Base-by-base conservation (phyloP, 35 echinoderm and acorn worm genomes). In the Ophioderma brevispina region DNA sequence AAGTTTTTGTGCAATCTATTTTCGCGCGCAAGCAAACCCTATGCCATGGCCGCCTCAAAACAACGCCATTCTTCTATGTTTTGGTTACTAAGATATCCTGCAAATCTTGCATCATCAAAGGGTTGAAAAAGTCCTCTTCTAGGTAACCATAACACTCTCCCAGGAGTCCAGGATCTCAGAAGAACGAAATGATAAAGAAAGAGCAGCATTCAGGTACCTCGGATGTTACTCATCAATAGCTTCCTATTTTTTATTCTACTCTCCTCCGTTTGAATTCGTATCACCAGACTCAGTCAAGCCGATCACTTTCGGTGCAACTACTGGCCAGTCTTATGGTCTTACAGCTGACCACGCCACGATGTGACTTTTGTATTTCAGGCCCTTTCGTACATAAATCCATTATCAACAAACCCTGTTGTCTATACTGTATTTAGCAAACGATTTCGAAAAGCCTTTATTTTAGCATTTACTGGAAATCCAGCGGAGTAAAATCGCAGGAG, bases 391-490 rank as follows among this genome's bases (percentile, higher is more conserved):
- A 33, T 88, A 21, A 95, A 95, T 75, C 79, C 78, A 15, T 83
- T 85, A n/a, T n/a, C n/a, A 8, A 42, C 91, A 10, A 95, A 95
- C 38, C 93, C 93, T 4, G 46, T 95, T 33, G 42, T 95, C 0
- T 95, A 95, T 37, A 91, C 84, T 35, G 77, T 52, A 23, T 46
- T 90, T 76, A 95, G 93, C 64, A 80, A 55, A 33, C n/a, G 64
- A 76, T 95, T 91, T 55, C 88, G 93, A 0, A 75, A 91, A 32
- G 89, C 93, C 10, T 95, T 91, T 70, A 6, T 6, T 25, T 15
- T 70, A 70, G 59, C 59, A 70, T 70, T 70, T 70, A 15, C 10
- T 70, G 59, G 59, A 25, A 70, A 25, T 15, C 23, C 15, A 70
- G 15, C 5, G n/a, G 1, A 70, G 28, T 70, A 2, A 70, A 13